Percentiles rank a stretch among this genome's conserved stretches.
phyloP scores from a whole-genome alignment of 1,140 invertebrate species.

The Nephila pilipes region DNA sequence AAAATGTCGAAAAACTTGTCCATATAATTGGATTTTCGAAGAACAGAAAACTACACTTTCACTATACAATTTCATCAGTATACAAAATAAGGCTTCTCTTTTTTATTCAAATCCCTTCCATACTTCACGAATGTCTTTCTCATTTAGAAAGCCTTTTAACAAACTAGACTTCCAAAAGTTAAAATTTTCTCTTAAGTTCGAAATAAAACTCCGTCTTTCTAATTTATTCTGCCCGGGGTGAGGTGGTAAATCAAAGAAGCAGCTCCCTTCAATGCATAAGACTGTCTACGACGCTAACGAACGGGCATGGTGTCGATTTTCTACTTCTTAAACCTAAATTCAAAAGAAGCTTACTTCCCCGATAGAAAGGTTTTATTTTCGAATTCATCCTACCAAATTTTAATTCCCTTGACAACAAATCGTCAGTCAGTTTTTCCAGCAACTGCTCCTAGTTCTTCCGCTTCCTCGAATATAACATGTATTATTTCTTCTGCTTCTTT shows the following conservation, averaged over 20 bases:
- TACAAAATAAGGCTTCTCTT: neutral
- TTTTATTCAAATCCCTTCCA: neutral
- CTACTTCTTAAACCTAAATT: neutral
- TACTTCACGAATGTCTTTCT: neutral
- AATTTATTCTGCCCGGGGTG: neutral
- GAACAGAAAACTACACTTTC: neutral
- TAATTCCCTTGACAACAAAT: conserved; percentile 23
- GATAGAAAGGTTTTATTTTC: neutral
- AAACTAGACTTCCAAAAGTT: neutral
- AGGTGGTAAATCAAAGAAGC: neutral
- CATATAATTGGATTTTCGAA: too few species aligned
- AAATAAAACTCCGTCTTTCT: neutral
- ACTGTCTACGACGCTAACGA: neutral
- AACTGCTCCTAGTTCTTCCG: neutral
- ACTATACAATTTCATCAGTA: neutral
- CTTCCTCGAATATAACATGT: neutral
- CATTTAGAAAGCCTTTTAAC: neutral
- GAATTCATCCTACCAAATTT: conserved; percentile 11
- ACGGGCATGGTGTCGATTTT: conserved; percentile 11
- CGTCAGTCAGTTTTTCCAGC: conserved; percentile 18
- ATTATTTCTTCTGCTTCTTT: conserved; percentile 32
- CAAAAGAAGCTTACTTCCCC: neutral
- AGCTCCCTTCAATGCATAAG: neutral
- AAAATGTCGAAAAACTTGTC: too few species aligned
- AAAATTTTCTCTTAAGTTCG: conserved; percentile 16